phyloP scores from a whole-genome alignment of 2,888 invertebrate genomes.

The Stenurella melanura region DNA sequence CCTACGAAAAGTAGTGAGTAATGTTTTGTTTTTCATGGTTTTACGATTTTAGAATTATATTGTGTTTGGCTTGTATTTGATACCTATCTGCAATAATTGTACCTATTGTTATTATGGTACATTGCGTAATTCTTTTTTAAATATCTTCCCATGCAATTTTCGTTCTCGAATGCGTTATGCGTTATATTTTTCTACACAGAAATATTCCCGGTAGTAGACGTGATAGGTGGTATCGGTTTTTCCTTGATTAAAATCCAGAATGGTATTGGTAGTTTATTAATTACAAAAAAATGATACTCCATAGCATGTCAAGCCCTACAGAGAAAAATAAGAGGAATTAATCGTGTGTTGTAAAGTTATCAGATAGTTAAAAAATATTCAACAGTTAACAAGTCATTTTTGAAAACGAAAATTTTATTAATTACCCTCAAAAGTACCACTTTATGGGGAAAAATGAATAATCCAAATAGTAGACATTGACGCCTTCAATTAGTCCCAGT shows the following conservation, averaged over 20 bases:
- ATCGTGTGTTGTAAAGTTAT: no score
- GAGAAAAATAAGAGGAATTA: no score
- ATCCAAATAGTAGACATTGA: no score
- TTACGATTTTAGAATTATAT: neutral
- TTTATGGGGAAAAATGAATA: no score
- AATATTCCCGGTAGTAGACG: neutral
- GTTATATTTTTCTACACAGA: neutral
- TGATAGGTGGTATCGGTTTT: neutral
- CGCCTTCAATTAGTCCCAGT: no score
- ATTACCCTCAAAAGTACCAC: no score
- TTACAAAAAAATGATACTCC: neutral
- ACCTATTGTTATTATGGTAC: slow-evolving; percentile 1
- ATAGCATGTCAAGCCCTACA: no score
- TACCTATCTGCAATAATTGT: neutral
- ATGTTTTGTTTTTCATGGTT: slow-evolving; percentile 45
- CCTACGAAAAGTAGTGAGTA: slow-evolving; percentile 71
- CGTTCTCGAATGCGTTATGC: neutral
- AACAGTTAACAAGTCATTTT: no score
- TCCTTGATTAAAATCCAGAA: neutral
- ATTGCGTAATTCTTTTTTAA: slow-evolving; percentile 6
- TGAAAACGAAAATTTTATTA: no score
- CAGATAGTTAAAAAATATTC: no score
- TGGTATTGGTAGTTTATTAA: neutral
- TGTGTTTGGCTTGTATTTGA: neutral
- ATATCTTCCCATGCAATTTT: neutral